Evolutionary conservation across 2,113 vertebrate genomes (phyloP).

Genomic region (Cyanoderma ruficeps): DNA sequence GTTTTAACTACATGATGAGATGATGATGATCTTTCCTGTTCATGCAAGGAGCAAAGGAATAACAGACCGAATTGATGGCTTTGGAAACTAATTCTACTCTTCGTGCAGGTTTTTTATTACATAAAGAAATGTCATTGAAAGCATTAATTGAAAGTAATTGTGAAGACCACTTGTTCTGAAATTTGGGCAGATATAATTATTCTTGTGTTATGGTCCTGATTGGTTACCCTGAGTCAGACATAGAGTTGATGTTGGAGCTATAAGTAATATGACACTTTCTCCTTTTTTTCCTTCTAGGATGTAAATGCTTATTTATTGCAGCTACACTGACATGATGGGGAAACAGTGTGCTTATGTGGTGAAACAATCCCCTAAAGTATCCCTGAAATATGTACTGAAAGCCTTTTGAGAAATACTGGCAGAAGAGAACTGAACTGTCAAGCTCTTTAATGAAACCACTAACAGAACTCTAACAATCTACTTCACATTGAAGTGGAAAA

Average conservation of each 20-base stretch:
- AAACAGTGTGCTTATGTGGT: constrained; percentile 50
- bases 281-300: constrained; percentile 67
- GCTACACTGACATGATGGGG: constrained; percentile 75
- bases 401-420: constrained; percentile 66
- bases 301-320: constrained; percentile 89
- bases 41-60: not conserved
- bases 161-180: not conserved
- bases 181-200: not conserved
- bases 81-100: not conserved
- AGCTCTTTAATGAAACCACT: constrained; percentile 75
- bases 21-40: not conserved
- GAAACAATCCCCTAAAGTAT: constrained; percentile 46
- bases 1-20: not conserved
- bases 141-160: not conserved
- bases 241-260: not conserved
- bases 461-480: constrained; percentile 71
- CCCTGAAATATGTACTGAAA: constrained; percentile 51
- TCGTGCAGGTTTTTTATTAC: not conserved
- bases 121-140: not conserved
- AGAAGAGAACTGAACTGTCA: constrained; percentile 66
- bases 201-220: not conserved
- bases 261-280: not conserved
- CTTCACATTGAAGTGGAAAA: constrained; percentile 86
- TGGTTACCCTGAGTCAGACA: not conserved
- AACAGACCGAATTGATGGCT: not conserved